Evolutionary conservation across 2,888 invertebrate genomes (phyloP).

Genomic region (Muscina levida): DNA sequence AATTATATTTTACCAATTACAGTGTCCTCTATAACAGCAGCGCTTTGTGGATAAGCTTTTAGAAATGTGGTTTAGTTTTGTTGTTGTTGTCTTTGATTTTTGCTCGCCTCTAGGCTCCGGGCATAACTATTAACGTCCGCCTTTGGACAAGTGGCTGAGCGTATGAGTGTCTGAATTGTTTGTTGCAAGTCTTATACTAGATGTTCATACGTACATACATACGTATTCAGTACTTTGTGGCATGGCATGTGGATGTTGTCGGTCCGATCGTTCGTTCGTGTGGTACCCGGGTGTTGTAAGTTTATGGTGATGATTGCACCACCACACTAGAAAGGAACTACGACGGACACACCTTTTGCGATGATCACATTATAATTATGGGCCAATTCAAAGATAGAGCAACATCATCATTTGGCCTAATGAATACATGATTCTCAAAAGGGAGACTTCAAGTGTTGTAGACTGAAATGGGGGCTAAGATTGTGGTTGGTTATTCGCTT

Average conservation of each 20-base stretch:
- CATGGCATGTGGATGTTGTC: neutral
- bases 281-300: neutral
- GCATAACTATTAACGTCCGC: slow-evolving; percentile 25
- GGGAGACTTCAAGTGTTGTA: too few relatives aligned
- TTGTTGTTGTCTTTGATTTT: too few relatives aligned
- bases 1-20: slow-evolving; percentile 53
- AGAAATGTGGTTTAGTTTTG: slow-evolving; percentile 29
- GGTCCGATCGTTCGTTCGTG: neutral
- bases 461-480: too few relatives aligned
- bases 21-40: slow-evolving; percentile 55
- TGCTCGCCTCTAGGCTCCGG: neutral
- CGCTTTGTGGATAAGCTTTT: slow-evolving; percentile 29
- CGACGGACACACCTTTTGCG: neutral
- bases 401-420: too few relatives aligned
- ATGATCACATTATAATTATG: neutral
- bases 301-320: neutral
- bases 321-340: neutral
- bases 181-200: neutral
- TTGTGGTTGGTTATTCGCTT: too few relatives aligned
- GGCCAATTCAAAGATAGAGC: too few relatives aligned
- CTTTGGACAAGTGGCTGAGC: slow-evolving; percentile 17
- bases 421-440: too few relatives aligned
- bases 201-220: neutral
- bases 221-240: neutral
- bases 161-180: neutral